Evolutionary conservation across 2,888 invertebrate genomes (phyloP).

Genomic region (Acronicta psi): DNA sequence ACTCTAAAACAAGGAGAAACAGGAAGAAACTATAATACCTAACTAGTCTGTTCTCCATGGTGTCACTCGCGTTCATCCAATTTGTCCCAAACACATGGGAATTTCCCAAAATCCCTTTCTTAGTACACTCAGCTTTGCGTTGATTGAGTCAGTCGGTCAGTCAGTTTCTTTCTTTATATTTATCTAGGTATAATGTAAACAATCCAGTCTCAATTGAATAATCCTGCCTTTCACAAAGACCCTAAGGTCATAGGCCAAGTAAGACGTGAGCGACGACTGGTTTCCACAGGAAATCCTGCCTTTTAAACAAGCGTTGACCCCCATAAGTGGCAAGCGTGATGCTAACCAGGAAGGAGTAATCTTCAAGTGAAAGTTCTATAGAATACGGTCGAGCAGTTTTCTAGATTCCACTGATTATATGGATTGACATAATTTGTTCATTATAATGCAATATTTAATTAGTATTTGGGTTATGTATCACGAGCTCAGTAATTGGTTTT

Average conservation of each 20-base stretch:
- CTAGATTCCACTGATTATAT: slow-evolving; percentile 26
- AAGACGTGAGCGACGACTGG: slow-evolving; percentile 29
- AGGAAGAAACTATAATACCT: no score
- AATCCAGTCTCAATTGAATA: slow-evolving; percentile 18
- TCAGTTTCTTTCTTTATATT: no score
- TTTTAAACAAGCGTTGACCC: slow-evolving; percentile 42
- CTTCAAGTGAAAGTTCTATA: slow-evolving; percentile 39
- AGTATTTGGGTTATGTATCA: background rate
- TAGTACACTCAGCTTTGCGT: no score
- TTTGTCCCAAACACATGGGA: no score
- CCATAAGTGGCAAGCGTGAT: slow-evolving; percentile 20
- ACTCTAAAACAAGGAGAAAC: no score
- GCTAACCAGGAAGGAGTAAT: slow-evolving; percentile 35
- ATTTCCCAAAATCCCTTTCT: no score
- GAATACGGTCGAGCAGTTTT: slow-evolving; percentile 24
- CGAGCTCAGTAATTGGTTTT: no score
- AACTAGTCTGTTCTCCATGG: no score
- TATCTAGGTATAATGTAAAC: slow-evolving; percentile 14
- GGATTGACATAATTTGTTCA: slow-evolving; percentile 26
- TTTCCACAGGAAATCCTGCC: slow-evolving; percentile 44
- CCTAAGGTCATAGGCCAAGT: slow-evolving; percentile 19
- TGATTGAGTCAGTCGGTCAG: no score
- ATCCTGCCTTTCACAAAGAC: slow-evolving; percentile 27
- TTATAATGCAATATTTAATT: slow-evolving; percentile 7
- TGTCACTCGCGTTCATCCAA: no score